Conservation (phyloP, 2,888 invertebrate species). For the Drosophila hawaiiensis region DNA sequence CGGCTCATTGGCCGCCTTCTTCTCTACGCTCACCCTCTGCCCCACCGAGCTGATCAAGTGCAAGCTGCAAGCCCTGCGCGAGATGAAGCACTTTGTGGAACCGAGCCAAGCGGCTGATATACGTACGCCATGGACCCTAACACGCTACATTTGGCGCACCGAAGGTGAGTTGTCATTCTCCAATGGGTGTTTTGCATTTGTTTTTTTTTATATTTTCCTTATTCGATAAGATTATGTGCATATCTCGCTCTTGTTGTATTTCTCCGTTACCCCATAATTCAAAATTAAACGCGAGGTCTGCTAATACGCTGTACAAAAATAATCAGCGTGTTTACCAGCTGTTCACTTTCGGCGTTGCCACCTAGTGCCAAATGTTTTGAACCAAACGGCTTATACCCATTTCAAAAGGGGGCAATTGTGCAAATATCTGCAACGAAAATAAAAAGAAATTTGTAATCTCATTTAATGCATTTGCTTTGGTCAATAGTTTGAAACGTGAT, state of each 20-base stretch:
- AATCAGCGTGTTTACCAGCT: conserved; percentile 21
- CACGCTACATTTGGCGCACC: conserved; percentile 75
- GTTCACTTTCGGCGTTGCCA: conserved; percentile 39
- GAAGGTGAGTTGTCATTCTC: conserved; percentile 61
- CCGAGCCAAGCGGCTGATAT: conserved; percentile 49
- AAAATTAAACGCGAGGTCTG: conserved; percentile 49
- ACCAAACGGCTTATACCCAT: not conserved
- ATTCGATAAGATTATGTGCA: conserved; percentile 55
- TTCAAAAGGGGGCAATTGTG: not conserved
- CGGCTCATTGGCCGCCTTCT: conserved; percentile 97
- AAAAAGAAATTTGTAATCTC: not conserved
- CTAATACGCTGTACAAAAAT: conserved; percentile 5
- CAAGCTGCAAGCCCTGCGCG: conserved; percentile 96
- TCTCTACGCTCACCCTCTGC: conserved; percentile 97
- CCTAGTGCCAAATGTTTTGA: not conserved
- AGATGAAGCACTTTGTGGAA: conserved; percentile 86
- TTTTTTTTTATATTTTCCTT: conserved; percentile 1
- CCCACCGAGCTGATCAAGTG: conserved; percentile 99
- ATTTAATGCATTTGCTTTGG: not conserved
- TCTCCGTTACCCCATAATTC: conserved; percentile 49
- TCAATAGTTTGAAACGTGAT: no score
- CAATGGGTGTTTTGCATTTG: not conserved
- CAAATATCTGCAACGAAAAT: not conserved
- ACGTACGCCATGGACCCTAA: conserved; percentile 74
- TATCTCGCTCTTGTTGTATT: conserved; percentile 43